These are phyloP conservation scores for Pelosia muscerda DNA, from an alignment of 2,888 invertebrate genomes.

Conservation along the genomic window DNA sequence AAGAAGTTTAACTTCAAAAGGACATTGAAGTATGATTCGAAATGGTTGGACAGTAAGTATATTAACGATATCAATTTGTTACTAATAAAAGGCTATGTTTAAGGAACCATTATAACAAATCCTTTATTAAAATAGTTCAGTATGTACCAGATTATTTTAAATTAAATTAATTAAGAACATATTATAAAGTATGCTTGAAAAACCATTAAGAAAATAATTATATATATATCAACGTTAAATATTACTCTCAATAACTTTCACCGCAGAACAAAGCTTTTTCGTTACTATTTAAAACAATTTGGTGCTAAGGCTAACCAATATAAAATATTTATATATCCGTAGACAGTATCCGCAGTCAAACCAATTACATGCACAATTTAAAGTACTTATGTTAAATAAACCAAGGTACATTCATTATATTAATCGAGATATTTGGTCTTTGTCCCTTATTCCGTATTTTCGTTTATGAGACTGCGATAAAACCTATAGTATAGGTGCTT, in stretches of 20 bases:
- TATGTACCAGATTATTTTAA: no score
- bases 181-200: no score
- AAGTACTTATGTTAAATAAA: conserved; percentile 56
- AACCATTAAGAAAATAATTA: no score
- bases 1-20: conserved; percentile 88
- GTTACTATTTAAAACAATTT: neutral
- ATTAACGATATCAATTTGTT: neutral
- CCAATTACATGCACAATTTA: conserved; percentile 28
- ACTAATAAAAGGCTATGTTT: neutral
- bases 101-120: neutral
- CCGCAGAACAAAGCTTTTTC: neutral
- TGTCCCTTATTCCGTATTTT: conserved; percentile 63
- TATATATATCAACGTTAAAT: neutral
- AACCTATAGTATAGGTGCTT: conserved; percentile 57
- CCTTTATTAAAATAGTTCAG: no score
- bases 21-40: conserved; percentile 90
- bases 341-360: neutral
- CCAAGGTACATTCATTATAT: conserved; percentile 58
- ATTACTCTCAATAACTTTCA: neutral
- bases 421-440: conserved; percentile 62
- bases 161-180: no score
- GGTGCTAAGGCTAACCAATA: conserved; percentile 1
- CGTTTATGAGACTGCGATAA: conserved; percentile 65
- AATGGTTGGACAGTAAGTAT: conserved; percentile 91
- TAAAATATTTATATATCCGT: neutral